Base-by-base conservation (phyloP, 2,113 vertebrate genomes). In the Elgaria multicarinata region DNA sequence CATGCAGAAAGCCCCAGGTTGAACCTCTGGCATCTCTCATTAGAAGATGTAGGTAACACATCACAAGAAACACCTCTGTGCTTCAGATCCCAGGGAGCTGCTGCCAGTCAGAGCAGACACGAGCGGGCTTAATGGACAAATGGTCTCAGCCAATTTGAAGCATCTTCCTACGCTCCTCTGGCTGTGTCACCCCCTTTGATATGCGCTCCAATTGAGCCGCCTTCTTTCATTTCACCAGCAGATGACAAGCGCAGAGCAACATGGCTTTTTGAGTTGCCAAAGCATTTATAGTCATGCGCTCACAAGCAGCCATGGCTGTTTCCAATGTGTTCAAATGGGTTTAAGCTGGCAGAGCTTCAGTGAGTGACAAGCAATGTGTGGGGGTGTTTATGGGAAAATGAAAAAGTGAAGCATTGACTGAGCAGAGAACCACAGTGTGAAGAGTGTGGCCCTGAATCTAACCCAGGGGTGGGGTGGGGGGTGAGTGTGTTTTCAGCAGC, bases 311-410 rank as follows among this genome's bases (percentile, higher is more conserved):
- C 58, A 67, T 39, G 55, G 22, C 58, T 16, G 26, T 44, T 83
- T 66, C 58, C 39, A 66, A 66, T 83, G 36, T 31, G 26, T 42
- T 83, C 3, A 83, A 39, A 36, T 16, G 12, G 24, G 22, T 83
- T 66, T 66, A 83, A 31, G 20, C 14, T 58, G 33, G 55, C n/a
- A 81, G 53, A 36, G n/a, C 33, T 62, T 81, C 18, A 62, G 8
- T 55, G 53, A 81, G 36, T 64, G 20, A 64, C 26, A 66, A 66
- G 62, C 62, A 44, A n/a, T 77, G 36, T 66, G 39, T 83, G 81
- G 28, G 81, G 58, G 81, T 31, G 39, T 83, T 83, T 67, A 42
- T 66, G 20, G 78, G 39, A 83, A 82, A 83, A 83, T 83, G 58
- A 62, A 82, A 26, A 62, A 62, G 55, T 62, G 46, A 82, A 42